Evolutionary conservation across 2,797 vertebrate species (phyloP).

Genomic region (Acanthiza pusilla): DNA sequence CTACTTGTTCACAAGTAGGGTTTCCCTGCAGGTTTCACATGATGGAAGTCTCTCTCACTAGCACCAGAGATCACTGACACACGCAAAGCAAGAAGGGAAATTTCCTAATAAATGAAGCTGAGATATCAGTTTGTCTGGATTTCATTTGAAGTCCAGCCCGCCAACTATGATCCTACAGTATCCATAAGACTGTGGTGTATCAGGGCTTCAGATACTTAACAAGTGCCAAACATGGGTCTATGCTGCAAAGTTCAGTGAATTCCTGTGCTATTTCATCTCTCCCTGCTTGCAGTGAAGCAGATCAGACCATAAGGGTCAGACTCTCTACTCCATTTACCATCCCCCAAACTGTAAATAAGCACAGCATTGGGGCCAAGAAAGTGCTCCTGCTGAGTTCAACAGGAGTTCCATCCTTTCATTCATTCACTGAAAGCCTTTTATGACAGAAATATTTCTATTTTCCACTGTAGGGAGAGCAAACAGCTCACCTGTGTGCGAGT

Average conservation of each 20-base stretch:
- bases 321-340: not conserved
- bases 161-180: not conserved
- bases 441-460: not conserved
- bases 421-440: not conserved
- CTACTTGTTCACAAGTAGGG: not conserved
- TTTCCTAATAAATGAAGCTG: not conserved
- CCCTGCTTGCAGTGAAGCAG: not conserved
- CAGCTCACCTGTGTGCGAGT: not conserved
- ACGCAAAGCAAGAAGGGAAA: not conserved
- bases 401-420: not conserved
- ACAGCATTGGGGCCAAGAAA: not conserved
- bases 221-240: not conserved
- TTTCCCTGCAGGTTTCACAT: not conserved
- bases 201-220: not conserved
- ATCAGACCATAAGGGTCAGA: not conserved
- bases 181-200: not conserved
- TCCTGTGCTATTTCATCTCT: not conserved
- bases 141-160: not conserved
- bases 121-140: not conserved
- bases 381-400: not conserved
- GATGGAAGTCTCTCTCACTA: not conserved
- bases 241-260: not conserved
- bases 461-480: not conserved
- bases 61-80: not conserved
- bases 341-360: not conserved